A percentile compares a stretch with the other conserved stretches of the same genome.
phyloP scores from a whole-genome alignment of 2,113 vertebrate species.

The Podilymbus podiceps region DNA sequence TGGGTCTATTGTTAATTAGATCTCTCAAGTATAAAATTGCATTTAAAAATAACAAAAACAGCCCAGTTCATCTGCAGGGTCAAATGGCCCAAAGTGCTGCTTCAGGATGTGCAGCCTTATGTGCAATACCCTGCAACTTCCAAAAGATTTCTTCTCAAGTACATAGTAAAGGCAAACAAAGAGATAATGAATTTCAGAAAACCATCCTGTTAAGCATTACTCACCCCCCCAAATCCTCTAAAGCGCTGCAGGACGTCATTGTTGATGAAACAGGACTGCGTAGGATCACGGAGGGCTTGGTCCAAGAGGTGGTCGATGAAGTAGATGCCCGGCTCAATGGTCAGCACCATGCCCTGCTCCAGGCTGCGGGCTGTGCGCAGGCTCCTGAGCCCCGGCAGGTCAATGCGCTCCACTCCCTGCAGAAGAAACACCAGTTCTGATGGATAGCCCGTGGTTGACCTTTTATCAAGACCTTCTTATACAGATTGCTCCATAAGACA shows the following conservation, averaged over 20 bases:
- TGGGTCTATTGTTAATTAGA: background rate
- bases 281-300: conserved; percentile 80
- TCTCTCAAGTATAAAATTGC: background rate
- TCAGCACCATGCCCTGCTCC: conserved; percentile 91
- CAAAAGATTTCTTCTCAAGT: background rate
- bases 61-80: background rate
- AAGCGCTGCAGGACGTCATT: conserved; percentile 81
- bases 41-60: background rate
- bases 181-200: background rate
- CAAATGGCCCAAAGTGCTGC: background rate
- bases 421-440: rapidly evolving
- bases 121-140: background rate
- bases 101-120: background rate
- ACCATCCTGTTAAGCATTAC: background rate
- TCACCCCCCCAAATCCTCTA: conserved; percentile 88
- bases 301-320: conserved; percentile 93
- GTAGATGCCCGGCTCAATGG: conserved; percentile 93
- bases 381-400: conserved; percentile 84
- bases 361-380: conserved; percentile 86
- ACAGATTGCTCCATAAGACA: rapidly evolving
- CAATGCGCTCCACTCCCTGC: conserved; percentile 84
- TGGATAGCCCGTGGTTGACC: rapidly evolving
- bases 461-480: rapidly evolving
- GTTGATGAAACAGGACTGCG: conserved; percentile 87
- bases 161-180: background rate